Evolutionary conservation across 2,797 vertebrate genomes (phyloP).

Genomic region (Poecilia wingei): DNA sequence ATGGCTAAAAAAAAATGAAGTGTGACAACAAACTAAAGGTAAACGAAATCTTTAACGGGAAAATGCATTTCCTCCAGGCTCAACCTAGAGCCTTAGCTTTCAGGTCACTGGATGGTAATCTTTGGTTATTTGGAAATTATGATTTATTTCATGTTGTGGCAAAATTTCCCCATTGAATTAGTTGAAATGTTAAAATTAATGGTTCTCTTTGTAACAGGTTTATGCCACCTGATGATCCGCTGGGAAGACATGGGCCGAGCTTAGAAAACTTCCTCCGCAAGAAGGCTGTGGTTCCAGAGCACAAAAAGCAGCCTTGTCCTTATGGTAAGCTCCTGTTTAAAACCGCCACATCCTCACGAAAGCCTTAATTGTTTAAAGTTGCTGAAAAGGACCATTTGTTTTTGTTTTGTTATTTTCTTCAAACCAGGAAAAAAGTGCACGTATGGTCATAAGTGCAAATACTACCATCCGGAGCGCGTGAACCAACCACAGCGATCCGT

Average conservation of each 20-base stretch:
- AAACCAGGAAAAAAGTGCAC: conserved; percentile 97
- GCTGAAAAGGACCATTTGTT: conserved; percentile 15
- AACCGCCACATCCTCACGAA: background rate
- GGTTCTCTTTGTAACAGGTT: conserved; percentile 80
- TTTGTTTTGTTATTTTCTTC: conserved; percentile 28
- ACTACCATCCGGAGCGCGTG: conserved; percentile 97
- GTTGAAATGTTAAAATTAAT: conserved; percentile 15
- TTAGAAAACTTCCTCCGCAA: conserved; percentile 98
- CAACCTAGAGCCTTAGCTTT: background rate
- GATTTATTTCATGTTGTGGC: background rate
- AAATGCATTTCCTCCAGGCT: background rate
- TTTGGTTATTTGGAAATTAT: conserved; percentile 1
- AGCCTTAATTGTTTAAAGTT: background rate
- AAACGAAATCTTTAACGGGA: background rate
- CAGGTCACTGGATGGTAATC: background rate
- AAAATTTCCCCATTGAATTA: background rate
- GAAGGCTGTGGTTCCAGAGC: conserved; percentile 94
- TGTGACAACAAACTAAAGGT: background rate
- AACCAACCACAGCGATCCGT: conserved; percentile 96
- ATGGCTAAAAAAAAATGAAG: no score
- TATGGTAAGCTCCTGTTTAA: conserved; percentile 87
- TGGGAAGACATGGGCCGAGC: conserved; percentile 97
- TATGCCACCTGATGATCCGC: conserved; percentile 98
- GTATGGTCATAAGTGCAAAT: conserved; percentile 99
- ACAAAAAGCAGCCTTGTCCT: conserved; percentile 98